phyloP scores from a whole-genome alignment of 2,888 invertebrate genomes.

The Tuberolachnus salignus region DNA sequence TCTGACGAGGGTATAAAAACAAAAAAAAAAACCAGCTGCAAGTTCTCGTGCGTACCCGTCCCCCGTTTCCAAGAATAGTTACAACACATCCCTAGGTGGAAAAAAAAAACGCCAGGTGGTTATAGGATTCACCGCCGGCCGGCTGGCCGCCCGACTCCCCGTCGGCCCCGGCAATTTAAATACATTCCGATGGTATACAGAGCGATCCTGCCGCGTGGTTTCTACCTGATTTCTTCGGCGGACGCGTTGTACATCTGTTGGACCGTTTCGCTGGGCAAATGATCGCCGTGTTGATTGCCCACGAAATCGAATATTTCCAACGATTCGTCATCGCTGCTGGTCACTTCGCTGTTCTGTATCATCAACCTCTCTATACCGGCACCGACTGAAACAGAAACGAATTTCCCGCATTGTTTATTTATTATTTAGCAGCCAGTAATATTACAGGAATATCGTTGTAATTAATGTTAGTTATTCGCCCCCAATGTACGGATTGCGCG shows the following conservation, averaged over 20 bases:
- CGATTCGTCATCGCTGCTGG: slow-evolving; percentile 33
- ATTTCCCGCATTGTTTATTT: not conserved
- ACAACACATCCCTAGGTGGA: slow-evolving; percentile 29
- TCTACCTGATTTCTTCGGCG: slow-evolving; percentile 56
- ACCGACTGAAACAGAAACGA: slow-evolving; percentile 17
- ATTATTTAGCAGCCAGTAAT: not conserved
- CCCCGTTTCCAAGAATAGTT: slow-evolving; percentile 51
- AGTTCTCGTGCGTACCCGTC: slow-evolving; percentile 3
- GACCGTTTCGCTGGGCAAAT: slow-evolving; percentile 47
- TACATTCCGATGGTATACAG: slow-evolving; percentile 43
- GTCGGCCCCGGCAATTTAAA: slow-evolving; percentile 26
- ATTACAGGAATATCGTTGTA: not conserved
- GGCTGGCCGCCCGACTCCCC: not conserved
- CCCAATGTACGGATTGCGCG: not conserved
- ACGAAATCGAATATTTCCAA: slow-evolving; percentile 43
- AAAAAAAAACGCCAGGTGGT: slow-evolving; percentile 51
- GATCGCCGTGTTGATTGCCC: slow-evolving; percentile 31
- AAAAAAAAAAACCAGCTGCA: no score
- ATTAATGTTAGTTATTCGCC: not conserved
- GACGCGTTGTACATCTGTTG: slow-evolving; percentile 53
- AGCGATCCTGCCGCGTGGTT: not conserved
- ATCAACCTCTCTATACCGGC: slow-evolving; percentile 49
- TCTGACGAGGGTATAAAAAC: slow-evolving; percentile 32
- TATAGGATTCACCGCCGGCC: slow-evolving; percentile 11
- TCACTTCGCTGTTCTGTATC: slow-evolving; percentile 37